A percentile compares a stretch with the other conserved stretches of the same genome.
These are phyloP conservation scores for Thermophis baileyi DNA, from an alignment of 2,113 vertebrate species.

Conservation along the genomic window DNA sequence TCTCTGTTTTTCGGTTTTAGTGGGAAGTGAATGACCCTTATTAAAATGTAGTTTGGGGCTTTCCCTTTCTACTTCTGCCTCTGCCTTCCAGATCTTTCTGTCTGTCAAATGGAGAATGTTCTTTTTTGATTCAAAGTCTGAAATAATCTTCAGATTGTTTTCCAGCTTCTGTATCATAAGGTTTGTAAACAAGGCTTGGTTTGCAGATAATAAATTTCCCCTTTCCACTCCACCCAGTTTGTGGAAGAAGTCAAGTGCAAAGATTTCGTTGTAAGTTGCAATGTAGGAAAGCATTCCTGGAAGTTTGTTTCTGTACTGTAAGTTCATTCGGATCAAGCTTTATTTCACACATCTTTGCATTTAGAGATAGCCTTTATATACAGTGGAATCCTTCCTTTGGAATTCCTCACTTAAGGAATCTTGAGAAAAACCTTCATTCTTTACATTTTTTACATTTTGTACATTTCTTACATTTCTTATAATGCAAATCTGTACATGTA, in stretches of 20 bases:
- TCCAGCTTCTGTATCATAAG: not conserved
- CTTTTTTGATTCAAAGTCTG: not conserved
- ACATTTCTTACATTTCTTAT: not conserved
- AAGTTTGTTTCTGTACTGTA: not conserved
- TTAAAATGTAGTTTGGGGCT: not conserved
- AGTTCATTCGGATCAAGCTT: not conserved
- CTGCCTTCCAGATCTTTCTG: not conserved
- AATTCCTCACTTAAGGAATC: not conserved
- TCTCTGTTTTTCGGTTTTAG: not conserved
- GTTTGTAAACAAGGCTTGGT: not conserved
- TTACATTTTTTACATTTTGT: too few relatives aligned
- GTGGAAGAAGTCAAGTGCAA: not conserved
- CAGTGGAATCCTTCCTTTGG: not conserved
- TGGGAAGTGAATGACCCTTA: not conserved
- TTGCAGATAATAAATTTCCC: not conserved
- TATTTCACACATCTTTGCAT: not conserved
- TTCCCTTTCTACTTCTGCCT: not conserved
- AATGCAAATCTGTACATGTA: not conserved
- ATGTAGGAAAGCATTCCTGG: not conserved
- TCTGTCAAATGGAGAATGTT: not conserved
- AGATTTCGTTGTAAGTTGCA: not conserved
- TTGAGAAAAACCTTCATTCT: too few relatives aligned
- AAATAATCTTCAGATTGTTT: not conserved
- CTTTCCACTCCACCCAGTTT: not conserved
- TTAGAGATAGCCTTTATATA: not conserved